Percentiles rank a stretch among this genome's conserved stretches.
Evolutionary conservation across 2,888 invertebrate species (phyloP).

Genomic region (Caradrina clavipalpis): DNA sequence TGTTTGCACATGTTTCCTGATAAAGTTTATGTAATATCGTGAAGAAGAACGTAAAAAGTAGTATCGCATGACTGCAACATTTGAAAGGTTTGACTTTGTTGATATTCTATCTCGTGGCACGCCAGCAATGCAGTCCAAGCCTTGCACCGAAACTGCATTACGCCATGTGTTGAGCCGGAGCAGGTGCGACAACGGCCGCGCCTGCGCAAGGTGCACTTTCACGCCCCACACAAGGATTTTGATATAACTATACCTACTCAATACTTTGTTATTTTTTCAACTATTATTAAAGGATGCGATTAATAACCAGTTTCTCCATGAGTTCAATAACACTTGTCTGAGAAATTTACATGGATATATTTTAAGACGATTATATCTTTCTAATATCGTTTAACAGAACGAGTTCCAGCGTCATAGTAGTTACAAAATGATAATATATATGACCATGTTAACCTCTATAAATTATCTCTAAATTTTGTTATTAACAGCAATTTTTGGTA

Average conservation of each 20-base stretch:
- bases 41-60: slow-evolving; percentile 45
- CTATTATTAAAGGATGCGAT: slow-evolving; percentile 60
- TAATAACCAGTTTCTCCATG: slow-evolving; percentile 73
- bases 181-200: slow-evolving; percentile 81
- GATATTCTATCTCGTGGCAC: slow-evolving; percentile 57
- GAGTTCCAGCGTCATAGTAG: slow-evolving; percentile 52
- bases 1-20: slow-evolving; percentile 53
- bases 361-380: slow-evolving; percentile 72
- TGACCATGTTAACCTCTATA: slow-evolving; percentile 22
- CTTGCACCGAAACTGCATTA: slow-evolving; percentile 82
- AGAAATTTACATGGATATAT: slow-evolving; percentile 74
- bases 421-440: slow-evolving; percentile 37
- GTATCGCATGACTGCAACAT: slow-evolving; percentile 59
- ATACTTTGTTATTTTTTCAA: slow-evolving; percentile 39
- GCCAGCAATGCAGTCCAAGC: slow-evolving; percentile 79
- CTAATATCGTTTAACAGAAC: slow-evolving; percentile 60
- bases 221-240: slow-evolving; percentile 76
- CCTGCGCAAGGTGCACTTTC: slow-evolving; percentile 85
- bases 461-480: slow-evolving; percentile 16
- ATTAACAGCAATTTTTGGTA: slow-evolving; percentile 13
- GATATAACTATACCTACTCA: slow-evolving; percentile 53
- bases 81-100: slow-evolving; percentile 66
- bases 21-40: slow-evolving; percentile 48
- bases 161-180: slow-evolving; percentile 85
- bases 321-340: slow-evolving; percentile 70